phyloP scores from a whole-genome alignment of 2,113 vertebrate genomes.

The Neolamprologus sp. region DNA sequence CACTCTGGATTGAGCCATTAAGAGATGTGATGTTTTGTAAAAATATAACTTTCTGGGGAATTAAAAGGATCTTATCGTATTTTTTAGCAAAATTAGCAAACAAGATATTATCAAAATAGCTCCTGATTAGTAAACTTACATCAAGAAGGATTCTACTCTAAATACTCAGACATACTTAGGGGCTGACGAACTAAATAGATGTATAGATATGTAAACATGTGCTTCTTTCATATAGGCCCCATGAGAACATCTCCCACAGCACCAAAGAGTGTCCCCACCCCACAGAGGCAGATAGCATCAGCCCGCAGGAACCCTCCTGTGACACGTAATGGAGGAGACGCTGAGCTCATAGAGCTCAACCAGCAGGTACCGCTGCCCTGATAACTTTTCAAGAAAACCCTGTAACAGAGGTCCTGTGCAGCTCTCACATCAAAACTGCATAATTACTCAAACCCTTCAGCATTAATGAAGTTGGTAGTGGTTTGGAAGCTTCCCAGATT shows the following conservation, averaged over 20 bases:
- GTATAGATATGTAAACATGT: not conserved
- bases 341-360: constrained; percentile 84
- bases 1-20: not conserved
- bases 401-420: not conserved
- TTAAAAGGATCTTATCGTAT: rapidly evolving
- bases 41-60: not conserved
- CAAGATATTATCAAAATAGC: not conserved
- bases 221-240: constrained; percentile 67
- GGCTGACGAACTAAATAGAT: not conserved
- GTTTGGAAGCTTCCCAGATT: not conserved
- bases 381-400: not conserved
- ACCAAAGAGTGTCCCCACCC: constrained; percentile 78
- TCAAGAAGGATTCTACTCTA: not conserved
- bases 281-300: constrained; percentile 70
- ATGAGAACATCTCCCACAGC: constrained; percentile 89
- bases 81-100: not conserved
- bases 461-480: not conserved
- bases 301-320: constrained; percentile 70
- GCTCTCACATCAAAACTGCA: not conserved
- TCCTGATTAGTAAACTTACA: not conserved
- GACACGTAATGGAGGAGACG: constrained; percentile 79
- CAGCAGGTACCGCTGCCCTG: constrained; percentile 78
- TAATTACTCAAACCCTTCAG: not conserved
- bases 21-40: not conserved
- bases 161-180: not conserved